Base-by-base conservation (phyloP, 2,888 invertebrate genomes). In the Onthophagus sagittarius region DNA sequence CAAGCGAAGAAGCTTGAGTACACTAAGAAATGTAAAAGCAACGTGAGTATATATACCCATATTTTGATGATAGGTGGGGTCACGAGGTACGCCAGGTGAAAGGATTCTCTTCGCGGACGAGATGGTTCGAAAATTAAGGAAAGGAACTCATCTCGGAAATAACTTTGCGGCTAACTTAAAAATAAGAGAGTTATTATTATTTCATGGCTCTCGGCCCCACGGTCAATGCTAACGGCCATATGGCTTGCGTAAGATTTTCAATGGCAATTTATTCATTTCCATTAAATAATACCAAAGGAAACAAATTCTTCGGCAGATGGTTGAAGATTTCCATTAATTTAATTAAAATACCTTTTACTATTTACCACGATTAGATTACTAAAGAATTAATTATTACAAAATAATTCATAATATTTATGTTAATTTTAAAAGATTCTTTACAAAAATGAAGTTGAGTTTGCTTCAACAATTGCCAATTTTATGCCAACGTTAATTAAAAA, bases 21-120 rank as follows among this genome's bases (percentile, higher is more conserved):
- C 39, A 53, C 39, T 53, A 53, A 53, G 39, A 53, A 53, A 53
- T 53, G 39, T 53, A 53, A 53, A 53, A 11, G 67, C 67, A 31
- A 31, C 67, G 15, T 67, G 67, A 23, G 23, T 67, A 9, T 67
- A 67, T 67, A 67, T 32, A n/a, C n/a, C 9, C 23, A 3, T 23
- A 23, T 23, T 23, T 23, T 23, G 23, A n/a, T 32, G n/a, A 67
- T 67, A 67, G 67, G 67, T 67, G 67, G 67, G 67, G 67, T 23
- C 23, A 53, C 39, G 5, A 11, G n/a, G 64, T 3, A 9, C 9
- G n/a, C 31, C 23, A 31, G 67, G 67, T 67, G 67, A 67, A 67
- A 67, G 67, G 67, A 67, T 23, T 67, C 67, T 23, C 64, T 23
- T 15, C 23, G 9, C 67, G 67, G 15, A 15, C 31, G 67, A 67